Base-by-base conservation (phyloP, 2,888 invertebrate species). In the Cecidostiba fungosa region DNA sequence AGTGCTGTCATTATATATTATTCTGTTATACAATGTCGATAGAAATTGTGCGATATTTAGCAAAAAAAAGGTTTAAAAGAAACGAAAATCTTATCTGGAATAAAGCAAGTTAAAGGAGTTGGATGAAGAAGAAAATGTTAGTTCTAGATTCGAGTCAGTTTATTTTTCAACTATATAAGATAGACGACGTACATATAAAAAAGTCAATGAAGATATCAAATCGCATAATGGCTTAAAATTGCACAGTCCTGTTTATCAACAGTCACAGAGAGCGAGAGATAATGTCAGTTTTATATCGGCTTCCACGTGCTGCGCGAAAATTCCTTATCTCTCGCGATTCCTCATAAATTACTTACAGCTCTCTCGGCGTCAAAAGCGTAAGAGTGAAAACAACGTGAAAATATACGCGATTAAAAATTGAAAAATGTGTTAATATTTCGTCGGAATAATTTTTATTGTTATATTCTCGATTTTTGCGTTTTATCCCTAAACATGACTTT, bases 221-320 rank as follows among this genome's bases (percentile, higher is more conserved):
- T 69, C 69, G 73, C 23, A 87, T 59, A 79, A 59, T 23, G 43
- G 23, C 43, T 73, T 23, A 70, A 79, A 88, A 84, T 88, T 89
- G 89, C 89, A 90, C 88, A 88, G 88, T 85, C 85, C 87, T 88
- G 87, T 89, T 90, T 88, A 88, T 87, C 86, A 87, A 78, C 72
- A 77, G 66, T 69, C 78, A 4, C 76, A 77, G 54, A 19, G 54
- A 6, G 54, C n/a, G n/a, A n/a, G 1, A 47, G 89, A 90, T 90
- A 89, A 89, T 78, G 59, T 12, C 83, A 84, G 84, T 82, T n/a
- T 54, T 77, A 77, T 89, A 88, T 89, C 87, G 83, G 50, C 72
- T 62, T 85, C 72, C 87, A 77, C 80, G 77, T 87, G 87, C 84
- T 78, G 36, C 66, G 84, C 73, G 59, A 78, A 82, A 87, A 73